phyloP scores from a whole-genome alignment of 2,888 invertebrate genomes.

The Ischnus inquisitorius region DNA sequence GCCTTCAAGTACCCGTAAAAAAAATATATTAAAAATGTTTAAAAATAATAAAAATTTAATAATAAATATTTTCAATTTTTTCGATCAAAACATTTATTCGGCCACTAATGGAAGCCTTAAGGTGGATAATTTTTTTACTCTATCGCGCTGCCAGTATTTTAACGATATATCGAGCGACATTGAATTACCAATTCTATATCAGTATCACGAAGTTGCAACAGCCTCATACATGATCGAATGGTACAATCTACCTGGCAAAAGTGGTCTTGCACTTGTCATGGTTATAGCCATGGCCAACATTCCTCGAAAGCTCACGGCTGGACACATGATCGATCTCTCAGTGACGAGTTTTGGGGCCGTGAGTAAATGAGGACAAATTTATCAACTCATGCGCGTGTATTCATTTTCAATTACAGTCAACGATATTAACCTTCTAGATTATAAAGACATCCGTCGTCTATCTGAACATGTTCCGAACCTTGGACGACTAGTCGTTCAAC shows the following conservation, averaged over 20 bases:
- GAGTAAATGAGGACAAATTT: conserved; percentile 3
- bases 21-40: too few relatives aligned
- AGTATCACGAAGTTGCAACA: conserved; percentile 59
- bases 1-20: too few relatives aligned
- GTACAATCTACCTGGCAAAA: conserved; percentile 63
- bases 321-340: conserved; percentile 68
- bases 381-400: neutral
- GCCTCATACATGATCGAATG: conserved; percentile 64
- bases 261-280: conserved; percentile 54
- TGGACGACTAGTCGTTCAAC: conserved; percentile 22
- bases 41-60: too few relatives aligned
- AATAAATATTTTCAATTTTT: too few relatives aligned
- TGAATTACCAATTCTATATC: conserved; percentile 2
- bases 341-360: conserved; percentile 62
- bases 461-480: conserved; percentile 56
- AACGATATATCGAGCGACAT: neutral
- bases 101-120: too few relatives aligned
- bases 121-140: too few relatives aligned
- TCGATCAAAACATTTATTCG: too few relatives aligned
- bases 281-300: conserved; percentile 63
- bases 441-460: neutral
- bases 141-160: too few relatives aligned
- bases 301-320: conserved; percentile 66
- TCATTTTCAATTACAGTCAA: neutral
- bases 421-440: neutral